Percentiles rank a stretch among this genome's conserved stretches.
Conservation (phyloP, 1,140 invertebrate species). For the Drosophila watanabei region DNA sequence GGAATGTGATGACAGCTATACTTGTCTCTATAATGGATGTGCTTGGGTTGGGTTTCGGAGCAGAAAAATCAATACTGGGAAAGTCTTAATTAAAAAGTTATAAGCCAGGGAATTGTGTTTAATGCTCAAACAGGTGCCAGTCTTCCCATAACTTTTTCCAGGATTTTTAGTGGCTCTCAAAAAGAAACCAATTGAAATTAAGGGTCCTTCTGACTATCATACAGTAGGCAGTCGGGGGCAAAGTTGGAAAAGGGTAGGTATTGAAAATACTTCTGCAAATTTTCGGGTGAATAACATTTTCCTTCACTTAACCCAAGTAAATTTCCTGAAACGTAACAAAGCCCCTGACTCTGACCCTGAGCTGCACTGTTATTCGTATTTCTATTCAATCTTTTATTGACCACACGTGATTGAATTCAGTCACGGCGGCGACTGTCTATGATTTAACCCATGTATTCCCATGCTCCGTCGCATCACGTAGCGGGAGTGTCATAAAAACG, state of each 20-base stretch:
- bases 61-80: conserved; percentile 24
- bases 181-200: conserved; percentile 14
- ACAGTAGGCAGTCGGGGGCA: neutral
- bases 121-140: conserved; percentile 28
- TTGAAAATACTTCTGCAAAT: neutral
- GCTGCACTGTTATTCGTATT: conserved; percentile 30
- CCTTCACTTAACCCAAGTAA: conserved; percentile 21
- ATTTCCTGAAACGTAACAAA: conserved; percentile 7
- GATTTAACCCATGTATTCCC: conserved; percentile 71
- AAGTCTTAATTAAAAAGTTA: conserved; percentile 47
- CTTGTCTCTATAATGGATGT: neutral
- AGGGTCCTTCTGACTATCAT: conserved; percentile 1
- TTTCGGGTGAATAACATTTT: neutral
- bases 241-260: neutral
- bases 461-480: conserved; percentile 70
- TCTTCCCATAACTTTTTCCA: conserved; percentile 31
- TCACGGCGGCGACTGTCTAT: conserved; percentile 58
- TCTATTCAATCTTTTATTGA: conserved; percentile 76
- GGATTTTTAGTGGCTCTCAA: conserved; percentile 2
- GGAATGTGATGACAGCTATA: conserved; percentile 22
- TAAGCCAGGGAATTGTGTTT: conserved; percentile 5
- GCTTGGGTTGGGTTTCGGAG: neutral
- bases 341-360: neutral
- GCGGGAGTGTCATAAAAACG: conserved; percentile 75
- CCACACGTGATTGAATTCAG: conserved; percentile 76